Evolutionary conservation across 2,113 vertebrate genomes (phyloP).

Genomic region (Pycnonotus jocosus): DNA sequence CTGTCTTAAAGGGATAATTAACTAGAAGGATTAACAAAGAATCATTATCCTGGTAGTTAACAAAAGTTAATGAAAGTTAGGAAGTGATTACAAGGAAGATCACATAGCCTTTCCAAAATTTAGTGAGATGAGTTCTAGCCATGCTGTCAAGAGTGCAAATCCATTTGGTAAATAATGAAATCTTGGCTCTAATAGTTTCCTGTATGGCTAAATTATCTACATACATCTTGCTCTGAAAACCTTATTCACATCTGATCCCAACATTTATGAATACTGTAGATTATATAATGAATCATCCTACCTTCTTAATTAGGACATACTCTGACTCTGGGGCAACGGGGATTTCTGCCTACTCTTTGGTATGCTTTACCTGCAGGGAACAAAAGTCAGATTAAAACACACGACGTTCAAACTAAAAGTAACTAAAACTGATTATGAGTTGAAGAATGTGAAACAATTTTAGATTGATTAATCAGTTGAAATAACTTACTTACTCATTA

Average conservation of each 20-base stretch:
- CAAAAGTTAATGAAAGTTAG: background rate
- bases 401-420: background rate
- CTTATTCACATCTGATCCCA: background rate
- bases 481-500: background rate
- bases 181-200: background rate
- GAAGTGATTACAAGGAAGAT: background rate
- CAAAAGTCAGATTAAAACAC: background rate
- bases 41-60: background rate
- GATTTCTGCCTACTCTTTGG: background rate
- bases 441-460: background rate
- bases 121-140: background rate
- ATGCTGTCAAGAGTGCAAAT: background rate
- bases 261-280: background rate
- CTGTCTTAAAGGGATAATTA: background rate
- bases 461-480: background rate
- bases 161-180: background rate
- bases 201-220: background rate
- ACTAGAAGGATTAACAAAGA: background rate
- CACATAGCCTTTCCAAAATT: background rate
- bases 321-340: background rate
- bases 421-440: background rate
- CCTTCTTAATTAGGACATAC: constrained; percentile 20
- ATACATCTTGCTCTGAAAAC: background rate
- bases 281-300: constrained; percentile 14
- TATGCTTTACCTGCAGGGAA: background rate